phyloP scores from a whole-genome alignment of 1,140 invertebrate species.

The Panagrolaimus sp. region DNA sequence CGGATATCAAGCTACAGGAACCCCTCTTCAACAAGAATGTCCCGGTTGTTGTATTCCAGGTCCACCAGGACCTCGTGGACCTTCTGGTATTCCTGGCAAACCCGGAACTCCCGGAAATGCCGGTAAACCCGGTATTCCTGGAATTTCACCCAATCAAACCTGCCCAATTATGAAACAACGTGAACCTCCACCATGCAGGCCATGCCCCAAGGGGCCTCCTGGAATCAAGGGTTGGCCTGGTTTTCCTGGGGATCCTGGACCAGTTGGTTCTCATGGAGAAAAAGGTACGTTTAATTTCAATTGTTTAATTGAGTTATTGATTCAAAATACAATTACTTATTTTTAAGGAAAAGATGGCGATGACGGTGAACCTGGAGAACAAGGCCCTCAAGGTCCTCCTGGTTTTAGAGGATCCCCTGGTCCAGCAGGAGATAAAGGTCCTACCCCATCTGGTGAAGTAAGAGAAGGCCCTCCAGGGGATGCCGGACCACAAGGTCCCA shows the following conservation, averaged over 20 bases:
- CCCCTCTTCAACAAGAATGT: slow-evolving; percentile 53
- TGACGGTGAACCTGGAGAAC: slow-evolving; percentile 55
- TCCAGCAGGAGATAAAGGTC: slow-evolving; percentile 58
- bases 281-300: slow-evolving; percentile 41
- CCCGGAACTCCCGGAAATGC: slow-evolving; percentile 34
- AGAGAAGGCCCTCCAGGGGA: slow-evolving; percentile 58
- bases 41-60: slow-evolving; percentile 57
- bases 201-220: slow-evolving; percentile 57
- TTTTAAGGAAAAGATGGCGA: slow-evolving; percentile 43
- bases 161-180: slow-evolving; percentile 48
- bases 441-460: slow-evolving; percentile 56
- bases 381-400: slow-evolving; percentile 52
- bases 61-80: slow-evolving; percentile 47
- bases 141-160: slow-evolving; percentile 55
- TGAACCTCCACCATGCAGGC: slow-evolving; percentile 55
- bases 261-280: slow-evolving; percentile 44
- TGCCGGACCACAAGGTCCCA: slow-evolving; percentile 52
- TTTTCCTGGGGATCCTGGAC: slow-evolving; percentile 55
- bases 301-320: no score
- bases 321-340: no score
- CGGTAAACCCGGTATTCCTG: slow-evolving; percentile 54
- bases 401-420: slow-evolving; percentile 53
- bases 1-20: slow-evolving; percentile 44
- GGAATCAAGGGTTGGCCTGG: slow-evolving; percentile 59
- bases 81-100: slow-evolving; percentile 40